phyloP scores from a whole-genome alignment of 2,797 vertebrate species.

The Esox masquinongy region DNA sequence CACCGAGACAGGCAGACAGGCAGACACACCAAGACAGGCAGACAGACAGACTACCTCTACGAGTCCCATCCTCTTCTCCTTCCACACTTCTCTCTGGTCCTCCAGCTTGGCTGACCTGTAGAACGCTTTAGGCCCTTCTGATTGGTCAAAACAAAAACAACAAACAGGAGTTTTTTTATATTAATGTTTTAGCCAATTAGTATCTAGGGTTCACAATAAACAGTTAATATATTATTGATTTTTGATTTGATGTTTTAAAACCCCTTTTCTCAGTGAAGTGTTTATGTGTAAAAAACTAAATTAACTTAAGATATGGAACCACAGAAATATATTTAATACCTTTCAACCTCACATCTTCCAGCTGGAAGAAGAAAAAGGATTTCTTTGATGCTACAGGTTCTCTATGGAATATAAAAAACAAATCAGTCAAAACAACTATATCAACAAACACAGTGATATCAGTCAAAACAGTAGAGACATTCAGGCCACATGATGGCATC shows the following conservation, averaged over 20 bases:
- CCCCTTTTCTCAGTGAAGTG: not conserved
- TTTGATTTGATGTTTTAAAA: not conserved
- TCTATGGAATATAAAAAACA: slow-evolving; percentile 59
- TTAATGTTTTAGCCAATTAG: no score
- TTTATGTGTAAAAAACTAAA: not conserved
- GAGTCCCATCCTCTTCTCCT: slow-evolving; percentile 63
- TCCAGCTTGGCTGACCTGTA: slow-evolving; percentile 61
- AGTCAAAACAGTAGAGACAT: not conserved
- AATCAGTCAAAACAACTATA: no score
- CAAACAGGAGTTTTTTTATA: not conserved
- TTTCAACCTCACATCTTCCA: slow-evolving; percentile 79
- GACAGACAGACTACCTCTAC: slow-evolving; percentile 62
- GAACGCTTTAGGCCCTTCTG: slow-evolving; percentile 75
- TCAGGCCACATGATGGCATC: not conserved
- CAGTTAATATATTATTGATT: not conserved
- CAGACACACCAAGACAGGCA: not conserved
- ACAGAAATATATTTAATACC: slow-evolving; percentile 63
- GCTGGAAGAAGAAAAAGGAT: slow-evolving; percentile 83
- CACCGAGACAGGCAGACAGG: no score
- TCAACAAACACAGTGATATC: not conserved
- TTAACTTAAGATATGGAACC: no score
- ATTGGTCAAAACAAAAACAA: slow-evolving; percentile 1
- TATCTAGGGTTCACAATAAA: not conserved
- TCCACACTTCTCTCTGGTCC: slow-evolving; percentile 73
- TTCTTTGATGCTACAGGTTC: slow-evolving; percentile 44